Percentiles rank a stretch among this genome's conserved stretches.
Evolutionary conservation across 1,140 invertebrate species (phyloP).

Genomic region (Eumeta japonica): DNA sequence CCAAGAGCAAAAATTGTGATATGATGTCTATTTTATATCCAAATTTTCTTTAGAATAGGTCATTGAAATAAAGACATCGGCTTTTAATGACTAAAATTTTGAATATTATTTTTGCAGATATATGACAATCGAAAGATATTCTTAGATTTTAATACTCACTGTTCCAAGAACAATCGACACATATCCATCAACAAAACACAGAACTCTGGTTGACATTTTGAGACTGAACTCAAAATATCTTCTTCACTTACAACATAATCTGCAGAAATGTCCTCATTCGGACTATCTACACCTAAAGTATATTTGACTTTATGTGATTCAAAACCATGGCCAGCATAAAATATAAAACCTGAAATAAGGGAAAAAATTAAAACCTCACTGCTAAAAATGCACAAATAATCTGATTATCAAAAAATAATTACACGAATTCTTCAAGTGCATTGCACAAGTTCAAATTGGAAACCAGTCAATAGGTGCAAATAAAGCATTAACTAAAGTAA

Average conservation of each 20-base stretch:
- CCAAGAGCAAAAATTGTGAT: background rate
- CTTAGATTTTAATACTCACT: slow-evolving; percentile 19
- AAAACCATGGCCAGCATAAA: slow-evolving; percentile 53
- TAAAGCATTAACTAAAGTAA: too few relatives aligned
- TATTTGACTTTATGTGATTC: slow-evolving; percentile 47
- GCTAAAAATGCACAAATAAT: background rate
- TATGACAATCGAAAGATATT: slow-evolving; percentile 1
- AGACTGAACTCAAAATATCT: slow-evolving; percentile 33
- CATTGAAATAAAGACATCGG: slow-evolving; percentile 18
- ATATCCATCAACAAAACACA: slow-evolving; percentile 52
- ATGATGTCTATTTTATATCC: background rate
- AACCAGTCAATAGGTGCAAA: background rate
- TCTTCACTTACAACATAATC: slow-evolving; percentile 47
- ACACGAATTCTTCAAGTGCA: background rate
- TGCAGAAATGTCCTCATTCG: slow-evolving; percentile 31
- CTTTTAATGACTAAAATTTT: slow-evolving; percentile 4
- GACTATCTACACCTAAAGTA: slow-evolving; percentile 41
- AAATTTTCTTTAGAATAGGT: slow-evolving; percentile 17
- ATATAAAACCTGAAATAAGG: slow-evolving; percentile 42
- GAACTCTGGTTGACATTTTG: slow-evolving; percentile 39
- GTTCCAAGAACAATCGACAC: slow-evolving; percentile 45
- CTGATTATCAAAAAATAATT: background rate
- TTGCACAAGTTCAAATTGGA: background rate
- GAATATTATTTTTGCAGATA: background rate
- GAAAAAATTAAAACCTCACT: slow-evolving; percentile 4